These are phyloP conservation scores for Caranx ignobilis DNA, from an alignment of 2,113 vertebrate genomes.

Conservation along the genomic window DNA sequence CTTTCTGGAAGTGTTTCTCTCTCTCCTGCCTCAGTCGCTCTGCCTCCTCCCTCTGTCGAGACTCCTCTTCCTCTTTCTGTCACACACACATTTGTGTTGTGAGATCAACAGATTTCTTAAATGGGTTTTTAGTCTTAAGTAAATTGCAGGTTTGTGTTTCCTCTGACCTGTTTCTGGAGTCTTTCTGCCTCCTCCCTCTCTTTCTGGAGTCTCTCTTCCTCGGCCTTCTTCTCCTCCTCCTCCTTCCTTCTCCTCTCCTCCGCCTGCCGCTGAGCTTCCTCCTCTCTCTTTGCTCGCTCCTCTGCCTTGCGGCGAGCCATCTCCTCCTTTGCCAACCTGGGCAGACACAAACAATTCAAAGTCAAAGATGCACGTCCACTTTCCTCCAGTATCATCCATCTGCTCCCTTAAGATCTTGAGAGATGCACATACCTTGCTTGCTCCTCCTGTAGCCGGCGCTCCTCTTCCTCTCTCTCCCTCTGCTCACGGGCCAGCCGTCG, in stretches of 20 bases:
- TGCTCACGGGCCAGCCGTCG: conserved; percentile 93
- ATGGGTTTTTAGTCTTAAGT: background rate
- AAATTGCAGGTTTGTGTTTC: background rate
- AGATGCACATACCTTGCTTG: conserved; percentile 78
- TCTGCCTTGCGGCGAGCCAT: conserved; percentile 89
- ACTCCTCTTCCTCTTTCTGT: conserved; percentile 91
- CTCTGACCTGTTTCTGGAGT: conserved; percentile 89
- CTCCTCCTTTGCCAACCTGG: conserved; percentile 91
- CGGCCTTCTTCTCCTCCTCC: conserved; percentile 83
- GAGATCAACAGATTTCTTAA: background rate
- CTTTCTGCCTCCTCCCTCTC: conserved; percentile 88
- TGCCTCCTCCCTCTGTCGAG: conserved; percentile 89
- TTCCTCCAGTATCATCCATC: background rate
- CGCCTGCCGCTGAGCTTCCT: conserved; percentile 86
- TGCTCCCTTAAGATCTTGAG: background rate
- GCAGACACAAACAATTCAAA: background rate
- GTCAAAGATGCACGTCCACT: background rate
- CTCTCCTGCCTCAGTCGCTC: conserved; percentile 90
- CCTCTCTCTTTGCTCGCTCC: conserved; percentile 88
- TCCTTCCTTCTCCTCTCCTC: conserved; percentile 82
- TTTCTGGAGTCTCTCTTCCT: conserved; percentile 85
- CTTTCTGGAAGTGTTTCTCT: conserved; percentile 95
- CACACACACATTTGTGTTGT: background rate
- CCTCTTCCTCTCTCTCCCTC: conserved; percentile 91
- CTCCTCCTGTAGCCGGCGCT: conserved; percentile 88